phyloP scores from a whole-genome alignment of 2,888 invertebrate genomes.

The Drosophila pseudotalamancana region DNA sequence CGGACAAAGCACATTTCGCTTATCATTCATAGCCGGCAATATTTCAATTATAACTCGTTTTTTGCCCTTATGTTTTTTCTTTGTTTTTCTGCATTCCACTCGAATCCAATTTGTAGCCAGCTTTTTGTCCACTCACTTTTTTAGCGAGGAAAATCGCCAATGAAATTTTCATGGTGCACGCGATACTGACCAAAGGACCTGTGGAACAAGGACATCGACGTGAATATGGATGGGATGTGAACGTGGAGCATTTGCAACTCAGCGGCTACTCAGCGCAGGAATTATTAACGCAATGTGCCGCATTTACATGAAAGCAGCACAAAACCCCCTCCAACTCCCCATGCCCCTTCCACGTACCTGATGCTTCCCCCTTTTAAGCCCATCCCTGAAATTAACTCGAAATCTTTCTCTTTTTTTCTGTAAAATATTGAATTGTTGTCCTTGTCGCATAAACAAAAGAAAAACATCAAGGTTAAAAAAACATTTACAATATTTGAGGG shows the following conservation, averaged over 20 bases:
- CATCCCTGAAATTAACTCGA: conserved; percentile 16
- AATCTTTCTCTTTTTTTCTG: conserved; percentile 50
- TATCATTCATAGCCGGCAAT: conserved; percentile 20
- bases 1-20: conserved; percentile 1
- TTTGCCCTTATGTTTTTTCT: neutral
- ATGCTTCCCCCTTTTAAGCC: neutral
- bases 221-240: neutral
- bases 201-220: neutral
- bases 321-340: neutral
- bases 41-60: conserved; percentile 38
- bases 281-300: conserved; percentile 66
- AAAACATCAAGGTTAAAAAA: conserved; percentile 17
- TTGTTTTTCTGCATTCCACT: neutral
- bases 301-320: conserved; percentile 54
- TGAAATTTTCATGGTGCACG: conserved; percentile 60
- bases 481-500: conserved; percentile 22
- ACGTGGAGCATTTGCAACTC: conserved; percentile 44
- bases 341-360: neutral
- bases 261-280: conserved; percentile 66
- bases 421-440: conserved; percentile 55
- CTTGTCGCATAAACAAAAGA: conserved; percentile 8
- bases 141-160: conserved; percentile 26
- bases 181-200: conserved; percentile 30
- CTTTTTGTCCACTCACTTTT: conserved; percentile 34
- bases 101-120: conserved; percentile 35